Percentiles rank a stretch among this genome's conserved stretches.
phyloP scores from a whole-genome alignment of 2,113 vertebrate genomes.

The Archilochus colubris region DNA sequence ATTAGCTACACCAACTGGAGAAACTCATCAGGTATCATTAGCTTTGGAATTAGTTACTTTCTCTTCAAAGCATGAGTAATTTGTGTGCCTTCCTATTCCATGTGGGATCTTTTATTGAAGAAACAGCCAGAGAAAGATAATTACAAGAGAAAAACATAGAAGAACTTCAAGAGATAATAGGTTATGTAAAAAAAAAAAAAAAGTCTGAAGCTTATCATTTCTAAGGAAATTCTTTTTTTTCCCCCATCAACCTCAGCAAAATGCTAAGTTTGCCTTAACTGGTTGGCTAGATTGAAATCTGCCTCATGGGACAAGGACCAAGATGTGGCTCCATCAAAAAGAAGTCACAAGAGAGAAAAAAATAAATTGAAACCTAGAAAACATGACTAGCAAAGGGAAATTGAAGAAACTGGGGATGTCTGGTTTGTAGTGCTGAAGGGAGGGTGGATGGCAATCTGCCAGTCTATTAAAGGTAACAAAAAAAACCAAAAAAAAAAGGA shows the following conservation, averaged over 20 bases:
- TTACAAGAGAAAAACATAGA: not conserved
- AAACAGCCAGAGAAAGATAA: not conserved
- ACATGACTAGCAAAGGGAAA: too few relatives aligned
- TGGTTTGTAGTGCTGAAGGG: not conserved
- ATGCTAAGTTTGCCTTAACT: not conserved
- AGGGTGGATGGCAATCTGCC: not conserved
- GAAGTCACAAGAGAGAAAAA: not conserved
- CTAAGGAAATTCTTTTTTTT: not conserved
- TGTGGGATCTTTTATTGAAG: not conserved
- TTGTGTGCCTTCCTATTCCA: constrained; percentile 1
- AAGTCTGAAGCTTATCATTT: not conserved
- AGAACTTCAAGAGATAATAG: not conserved
- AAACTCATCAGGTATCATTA: constrained; percentile 25
- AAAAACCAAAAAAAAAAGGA: accelerated
- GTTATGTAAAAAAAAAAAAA: not conserved
- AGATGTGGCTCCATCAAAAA: not conserved
- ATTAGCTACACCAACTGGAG: not conserved
- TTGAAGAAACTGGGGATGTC: not conserved
- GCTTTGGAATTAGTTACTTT: not conserved
- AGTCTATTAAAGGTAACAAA: not conserved
- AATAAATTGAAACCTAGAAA: not conserved
- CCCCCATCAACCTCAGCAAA: not conserved
- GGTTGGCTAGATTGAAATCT: not conserved
- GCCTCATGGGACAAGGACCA: accelerated
- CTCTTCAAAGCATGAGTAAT: constrained; percentile 3